A percentile compares a stretch with the other conserved stretches of the same genome.
These are phyloP conservation scores for Mirza zaza DNA, from an alignment of 2,113 vertebrate genomes.

Conservation along the genomic window DNA sequence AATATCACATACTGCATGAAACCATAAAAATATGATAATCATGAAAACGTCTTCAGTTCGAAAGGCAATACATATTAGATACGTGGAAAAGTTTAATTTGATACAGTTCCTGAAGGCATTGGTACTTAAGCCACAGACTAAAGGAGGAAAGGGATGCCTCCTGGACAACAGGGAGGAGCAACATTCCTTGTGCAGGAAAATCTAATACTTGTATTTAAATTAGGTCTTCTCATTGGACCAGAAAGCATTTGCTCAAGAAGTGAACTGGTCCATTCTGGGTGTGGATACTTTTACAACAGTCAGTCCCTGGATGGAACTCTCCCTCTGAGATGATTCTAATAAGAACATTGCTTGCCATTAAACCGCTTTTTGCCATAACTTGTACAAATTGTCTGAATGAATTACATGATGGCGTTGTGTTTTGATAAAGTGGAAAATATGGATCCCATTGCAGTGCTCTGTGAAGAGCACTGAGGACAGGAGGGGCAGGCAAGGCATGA, in stretches of 20 bases:
- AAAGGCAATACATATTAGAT: not conserved
- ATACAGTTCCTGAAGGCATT: not conserved
- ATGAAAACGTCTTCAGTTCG: not conserved
- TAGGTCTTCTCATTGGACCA: not conserved
- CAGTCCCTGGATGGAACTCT: not conserved
- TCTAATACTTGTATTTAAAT: not conserved
- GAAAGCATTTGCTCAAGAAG: not conserved
- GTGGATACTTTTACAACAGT: not conserved
- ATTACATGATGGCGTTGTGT: not conserved
- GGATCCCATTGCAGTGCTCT: not conserved
- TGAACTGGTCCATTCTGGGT: not conserved
- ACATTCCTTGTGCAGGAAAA: not conserved
- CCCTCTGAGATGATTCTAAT: not conserved
- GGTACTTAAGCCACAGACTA: not conserved
- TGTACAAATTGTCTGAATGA: not conserved
- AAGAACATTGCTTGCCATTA: not conserved
- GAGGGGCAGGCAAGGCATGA: not conserved
- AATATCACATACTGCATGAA: not conserved
- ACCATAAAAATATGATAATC: not conserved
- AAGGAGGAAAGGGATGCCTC: not conserved
- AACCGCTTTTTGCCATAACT: not conserved
- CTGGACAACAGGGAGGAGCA: not conserved
- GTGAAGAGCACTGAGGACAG: not conserved
- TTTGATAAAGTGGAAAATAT: not conserved
- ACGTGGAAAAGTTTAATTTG: not conserved